Percentiles rank a stretch among this genome's conserved stretches.
These are phyloP conservation scores for Mungos mungo DNA, from an alignment of 2,113 vertebrate species.

Conservation along the genomic window DNA sequence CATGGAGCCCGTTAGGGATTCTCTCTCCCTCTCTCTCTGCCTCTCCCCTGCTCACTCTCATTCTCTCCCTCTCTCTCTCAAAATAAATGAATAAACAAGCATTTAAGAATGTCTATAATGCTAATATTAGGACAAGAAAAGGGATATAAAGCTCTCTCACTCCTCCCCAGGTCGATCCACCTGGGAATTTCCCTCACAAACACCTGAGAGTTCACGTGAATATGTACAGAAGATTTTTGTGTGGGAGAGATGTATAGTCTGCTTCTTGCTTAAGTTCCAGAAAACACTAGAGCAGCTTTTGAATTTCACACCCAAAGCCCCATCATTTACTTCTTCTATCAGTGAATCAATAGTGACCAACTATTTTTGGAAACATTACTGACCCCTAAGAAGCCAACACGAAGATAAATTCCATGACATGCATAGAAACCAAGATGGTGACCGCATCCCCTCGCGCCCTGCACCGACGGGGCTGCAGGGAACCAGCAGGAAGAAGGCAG, in stretches of 20 bases:
- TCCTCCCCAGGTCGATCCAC: not conserved
- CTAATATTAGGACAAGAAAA: not conserved
- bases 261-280: not conserved
- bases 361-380: not conserved
- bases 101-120: not conserved
- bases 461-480: not conserved
- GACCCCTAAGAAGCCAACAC: not conserved
- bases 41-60: no score
- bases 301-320: not conserved
- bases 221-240: constrained; percentile 15
- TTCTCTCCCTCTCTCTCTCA: no score
- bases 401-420: not conserved
- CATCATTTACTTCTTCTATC: not conserved
- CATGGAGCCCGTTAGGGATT: no score
- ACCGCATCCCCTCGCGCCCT: not conserved
- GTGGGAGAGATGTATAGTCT: not conserved
- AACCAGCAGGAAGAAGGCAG: not conserved
- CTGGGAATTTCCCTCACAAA: not conserved
- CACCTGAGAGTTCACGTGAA: not conserved
- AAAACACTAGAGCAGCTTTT: constrained; percentile 32
- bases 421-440: not conserved
- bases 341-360: not conserved
- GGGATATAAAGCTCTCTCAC: not conserved
- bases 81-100: no score
- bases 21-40: no score